These are phyloP conservation scores for Brachionus manjavacas DNA, from an alignment of 1,140 invertebrate species.

Conservation along the genomic window DNA sequence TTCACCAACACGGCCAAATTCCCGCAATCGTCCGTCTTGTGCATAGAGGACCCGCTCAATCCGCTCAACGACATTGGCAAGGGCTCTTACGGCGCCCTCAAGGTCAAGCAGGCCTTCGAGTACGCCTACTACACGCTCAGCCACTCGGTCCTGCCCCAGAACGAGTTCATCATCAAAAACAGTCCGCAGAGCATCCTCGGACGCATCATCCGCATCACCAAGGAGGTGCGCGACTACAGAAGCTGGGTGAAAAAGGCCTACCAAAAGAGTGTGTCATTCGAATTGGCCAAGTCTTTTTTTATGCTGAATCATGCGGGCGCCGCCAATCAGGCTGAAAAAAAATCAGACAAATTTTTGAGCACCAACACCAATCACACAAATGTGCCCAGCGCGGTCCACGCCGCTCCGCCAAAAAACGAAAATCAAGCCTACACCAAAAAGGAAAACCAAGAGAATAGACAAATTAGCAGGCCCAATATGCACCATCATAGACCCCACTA, in stretches of 20 bases:
- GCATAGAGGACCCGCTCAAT: conserved; percentile 94
- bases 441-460: conserved; percentile 15
- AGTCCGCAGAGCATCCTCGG: conserved; percentile 44
- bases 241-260: conserved; percentile 29
- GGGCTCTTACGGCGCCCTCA: conserved; percentile 80
- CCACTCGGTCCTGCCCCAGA: conserved; percentile 27
- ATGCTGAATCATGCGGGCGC: neutral
- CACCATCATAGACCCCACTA: neutral
- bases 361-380: neutral
- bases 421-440: neutral
- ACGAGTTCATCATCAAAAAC: conserved; percentile 66
- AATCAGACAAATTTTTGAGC: neutral
- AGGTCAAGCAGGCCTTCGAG: conserved; percentile 90
- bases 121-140: conserved; percentile 80
- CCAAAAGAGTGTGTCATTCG: conserved; percentile 2
- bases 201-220: conserved; percentile 30
- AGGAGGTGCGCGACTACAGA: conserved; percentile 26
- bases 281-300: neutral
- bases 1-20: neutral
- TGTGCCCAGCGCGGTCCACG: neutral
- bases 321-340: neutral
- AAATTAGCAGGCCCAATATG: neutral
- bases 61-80: conserved; percentile 84
- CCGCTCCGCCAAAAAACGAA: neutral
- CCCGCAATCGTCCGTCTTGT: conserved; percentile 77